These are phyloP conservation scores for Nemoura dubitans DNA, from an alignment of 2,888 invertebrate genomes.

Conservation along the genomic window DNA sequence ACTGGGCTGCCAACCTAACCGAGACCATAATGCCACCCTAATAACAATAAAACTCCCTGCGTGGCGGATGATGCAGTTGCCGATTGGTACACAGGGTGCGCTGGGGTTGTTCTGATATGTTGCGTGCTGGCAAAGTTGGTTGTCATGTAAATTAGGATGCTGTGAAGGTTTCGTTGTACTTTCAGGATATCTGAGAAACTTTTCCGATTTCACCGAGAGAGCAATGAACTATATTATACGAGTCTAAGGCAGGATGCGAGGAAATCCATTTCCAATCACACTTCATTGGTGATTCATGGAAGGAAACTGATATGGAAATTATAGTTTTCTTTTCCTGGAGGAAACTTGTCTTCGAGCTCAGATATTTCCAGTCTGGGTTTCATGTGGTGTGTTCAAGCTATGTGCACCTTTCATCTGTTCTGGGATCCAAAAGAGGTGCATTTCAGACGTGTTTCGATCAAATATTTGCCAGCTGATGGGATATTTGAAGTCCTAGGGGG, in stretches of 20 bases:
- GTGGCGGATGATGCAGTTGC: background rate
- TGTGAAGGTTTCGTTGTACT: background rate
- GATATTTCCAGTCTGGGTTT: no score
- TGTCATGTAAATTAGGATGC: background rate
- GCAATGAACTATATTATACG: background rate
- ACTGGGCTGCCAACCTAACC: slow-evolving; percentile 34
- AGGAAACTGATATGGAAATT: no score
- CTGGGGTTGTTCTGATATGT: background rate
- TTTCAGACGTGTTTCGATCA: no score
- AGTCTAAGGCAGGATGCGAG: background rate
- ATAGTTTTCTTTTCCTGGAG: background rate
- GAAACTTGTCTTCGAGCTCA: background rate
- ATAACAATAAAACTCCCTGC: slow-evolving; percentile 31
- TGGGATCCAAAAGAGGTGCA: no score
- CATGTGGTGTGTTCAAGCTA: no score
- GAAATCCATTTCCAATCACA: background rate
- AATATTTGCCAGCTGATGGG: no score
- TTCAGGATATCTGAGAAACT: background rate
- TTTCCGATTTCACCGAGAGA: background rate
- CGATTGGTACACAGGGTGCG: background rate
- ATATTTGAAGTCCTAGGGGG: no score
- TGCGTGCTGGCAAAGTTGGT: background rate
- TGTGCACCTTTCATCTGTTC: no score
- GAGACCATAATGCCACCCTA: slow-evolving; percentile 34
- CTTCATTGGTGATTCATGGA: background rate